These are phyloP conservation scores for Thinocorus orbignyianus DNA, from an alignment of 2,113 vertebrate genomes.

Conservation along the genomic window DNA sequence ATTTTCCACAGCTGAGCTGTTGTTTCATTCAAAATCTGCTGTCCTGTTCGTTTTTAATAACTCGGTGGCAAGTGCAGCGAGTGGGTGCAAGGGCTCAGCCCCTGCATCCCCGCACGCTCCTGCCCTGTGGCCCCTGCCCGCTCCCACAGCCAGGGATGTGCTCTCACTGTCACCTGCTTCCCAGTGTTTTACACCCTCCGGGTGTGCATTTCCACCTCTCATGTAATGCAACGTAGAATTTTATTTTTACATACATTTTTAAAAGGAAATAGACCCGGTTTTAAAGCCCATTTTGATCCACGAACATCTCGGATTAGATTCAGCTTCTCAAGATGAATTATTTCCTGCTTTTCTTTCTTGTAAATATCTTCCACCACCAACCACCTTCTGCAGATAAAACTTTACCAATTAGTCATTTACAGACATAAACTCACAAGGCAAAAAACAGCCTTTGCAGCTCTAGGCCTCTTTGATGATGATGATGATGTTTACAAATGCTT, in stretches of 20 bases:
- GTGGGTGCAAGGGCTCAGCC: not conserved
- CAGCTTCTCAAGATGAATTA: constrained; percentile 68
- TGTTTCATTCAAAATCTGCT: not conserved
- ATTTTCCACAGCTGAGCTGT: not conserved
- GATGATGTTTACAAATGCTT: constrained; percentile 73
- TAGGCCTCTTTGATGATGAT: constrained; percentile 64
- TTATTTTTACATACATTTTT: not conserved
- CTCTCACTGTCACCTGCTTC: not conserved
- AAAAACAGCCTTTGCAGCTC: constrained; percentile 66
- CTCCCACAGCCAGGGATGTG: not conserved
- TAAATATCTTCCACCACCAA: constrained; percentile 70
- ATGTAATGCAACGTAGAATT: not conserved
- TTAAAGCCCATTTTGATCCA: not conserved
- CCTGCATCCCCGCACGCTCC: not conserved
- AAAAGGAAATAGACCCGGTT: not conserved
- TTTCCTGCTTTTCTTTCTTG: constrained; percentile 74
- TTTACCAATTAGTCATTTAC: constrained; percentile 75
- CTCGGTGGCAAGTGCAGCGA: not conserved
- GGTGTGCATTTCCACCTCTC: not conserved
- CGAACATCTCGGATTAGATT: not conserved
- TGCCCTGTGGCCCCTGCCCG: not conserved
- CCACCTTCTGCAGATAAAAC: constrained; percentile 74
- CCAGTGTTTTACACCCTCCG: not conserved
- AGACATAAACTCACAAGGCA: constrained; percentile 70
- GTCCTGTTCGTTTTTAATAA: not conserved